Evolutionary conservation across 2,797 vertebrate genomes (phyloP).

Genomic region (Cirrhinus mrigala): DNA sequence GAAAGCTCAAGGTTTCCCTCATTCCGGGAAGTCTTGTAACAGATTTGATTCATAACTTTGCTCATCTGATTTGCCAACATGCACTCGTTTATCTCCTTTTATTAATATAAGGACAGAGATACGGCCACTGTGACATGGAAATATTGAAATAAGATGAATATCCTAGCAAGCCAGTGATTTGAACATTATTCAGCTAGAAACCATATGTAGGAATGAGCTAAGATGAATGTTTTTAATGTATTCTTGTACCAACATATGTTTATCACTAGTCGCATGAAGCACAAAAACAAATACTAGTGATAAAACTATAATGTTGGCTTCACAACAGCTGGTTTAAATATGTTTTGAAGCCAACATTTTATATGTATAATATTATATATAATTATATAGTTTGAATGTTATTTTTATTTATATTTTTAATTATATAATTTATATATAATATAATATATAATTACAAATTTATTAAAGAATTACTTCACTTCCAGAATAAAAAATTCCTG

Average conservation of each 20-base stretch:
- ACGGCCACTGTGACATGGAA: conserved; percentile 51
- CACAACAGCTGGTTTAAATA: background rate
- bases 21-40: background rate
- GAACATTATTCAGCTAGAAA: conserved; percentile 58
- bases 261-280: conserved; percentile 61
- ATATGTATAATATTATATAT: background rate
- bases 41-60: conserved; percentile 27
- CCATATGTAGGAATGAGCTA: conserved; percentile 71
- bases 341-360: background rate
- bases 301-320: background rate
- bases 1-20: conserved; percentile 11
- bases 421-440: background rate
- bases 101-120: conserved; percentile 46
- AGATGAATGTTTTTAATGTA: conserved; percentile 55
- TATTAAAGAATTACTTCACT: background rate
- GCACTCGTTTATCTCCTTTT: conserved; percentile 55
- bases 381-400: background rate
- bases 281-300: conserved; percentile 8
- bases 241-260: conserved; percentile 49
- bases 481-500: no score
- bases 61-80: conserved; percentile 59
- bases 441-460: background rate
- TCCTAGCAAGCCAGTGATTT: conserved; percentile 62
- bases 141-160: conserved; percentile 66
- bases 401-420: background rate